Evolutionary conservation across 2,888 invertebrate species (phyloP).

Genomic region (Chloromyia formosa): DNA sequence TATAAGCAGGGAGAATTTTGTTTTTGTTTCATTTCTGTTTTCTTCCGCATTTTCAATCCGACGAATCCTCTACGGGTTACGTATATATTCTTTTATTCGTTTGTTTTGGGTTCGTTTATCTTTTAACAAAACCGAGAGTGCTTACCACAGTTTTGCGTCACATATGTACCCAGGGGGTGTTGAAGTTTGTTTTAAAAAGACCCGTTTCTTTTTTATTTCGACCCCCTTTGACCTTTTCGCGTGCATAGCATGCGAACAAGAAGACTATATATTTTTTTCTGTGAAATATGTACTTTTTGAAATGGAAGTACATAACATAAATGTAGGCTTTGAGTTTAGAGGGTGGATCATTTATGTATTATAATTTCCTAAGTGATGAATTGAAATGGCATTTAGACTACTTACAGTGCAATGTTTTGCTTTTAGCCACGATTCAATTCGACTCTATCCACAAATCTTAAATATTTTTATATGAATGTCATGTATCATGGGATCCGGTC

Average conservation of each 20-base stretch:
- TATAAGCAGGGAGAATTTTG: neutral
- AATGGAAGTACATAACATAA: too few species aligned
- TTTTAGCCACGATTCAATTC: too few species aligned
- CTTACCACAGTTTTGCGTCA: neutral
- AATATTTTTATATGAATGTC: too few species aligned
- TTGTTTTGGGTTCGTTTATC: slow-evolving; percentile 33
- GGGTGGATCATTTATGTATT: too few species aligned
- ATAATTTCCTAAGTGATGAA: too few species aligned
- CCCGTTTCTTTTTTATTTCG: neutral
- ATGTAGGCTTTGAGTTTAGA: too few species aligned
- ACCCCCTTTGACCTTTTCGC: neutral
- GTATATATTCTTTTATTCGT: slow-evolving; percentile 17
- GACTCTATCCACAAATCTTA: too few species aligned
- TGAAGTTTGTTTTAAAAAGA: slow-evolving; percentile 27
- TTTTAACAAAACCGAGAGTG: neutral
- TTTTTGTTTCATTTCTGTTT: slow-evolving; percentile 17
- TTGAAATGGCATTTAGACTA: too few species aligned
- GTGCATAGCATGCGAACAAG: neutral
- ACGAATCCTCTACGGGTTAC: slow-evolving; percentile 34
- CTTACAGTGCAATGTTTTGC: too few species aligned
- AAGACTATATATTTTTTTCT: neutral
- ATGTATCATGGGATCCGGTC: too few species aligned
- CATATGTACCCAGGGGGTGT: neutral
- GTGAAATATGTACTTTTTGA: too few species aligned
- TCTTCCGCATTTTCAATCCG: slow-evolving; percentile 26